Evolutionary conservation across 2,888 invertebrate genomes (phyloP), one percentile per base, ranked within the genome.

Genomic region (Agrotis puta): DNA sequence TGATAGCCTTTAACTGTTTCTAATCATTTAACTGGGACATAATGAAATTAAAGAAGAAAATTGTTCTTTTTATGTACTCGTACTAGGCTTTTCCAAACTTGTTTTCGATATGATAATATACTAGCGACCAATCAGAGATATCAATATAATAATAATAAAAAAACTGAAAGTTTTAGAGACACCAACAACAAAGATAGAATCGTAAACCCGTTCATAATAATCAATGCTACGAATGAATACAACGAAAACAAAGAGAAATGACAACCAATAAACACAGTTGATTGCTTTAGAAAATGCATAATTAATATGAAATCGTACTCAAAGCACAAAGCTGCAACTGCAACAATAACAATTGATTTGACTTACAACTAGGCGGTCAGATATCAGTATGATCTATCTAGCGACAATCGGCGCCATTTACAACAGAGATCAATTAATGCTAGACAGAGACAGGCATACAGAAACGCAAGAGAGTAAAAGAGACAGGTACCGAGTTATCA

Each of bases 381-480:
- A 90, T 91, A 94, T 93, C 91, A 91, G 91, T 89, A 92, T 90
- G 92, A 94, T 93, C 89, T 92, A 93, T 93, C 92, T 89, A 92
- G 90, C 91, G 92, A 94, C 94, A 94, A 91, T 92, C 89, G 93
- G 94, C 94, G 94, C 94, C 94, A 91, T 94, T 94, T 91, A 94
- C 92, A 92, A 92, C 92, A 81, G 79, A 92, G 92, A 94, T 93
- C 93, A 95, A 95, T 95, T 95, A 95, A 94, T 93, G 93, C 88
- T 61, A 88, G 87, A 95, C 56, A 82, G 90, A 88, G 92, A 94
- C 50, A 76, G 76, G 78, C 18, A 88, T 88, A 83, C 20, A 39
- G 18, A 77, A 82, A 59, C 58, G n/a, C 16, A 47, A 39, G 77
- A 45, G 85, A 70, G 64, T 74, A 88, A 92, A 83, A 81, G 91